Conservation (phyloP, 2,113 vertebrate species). For the Epinephelus lanceolatus region DNA sequence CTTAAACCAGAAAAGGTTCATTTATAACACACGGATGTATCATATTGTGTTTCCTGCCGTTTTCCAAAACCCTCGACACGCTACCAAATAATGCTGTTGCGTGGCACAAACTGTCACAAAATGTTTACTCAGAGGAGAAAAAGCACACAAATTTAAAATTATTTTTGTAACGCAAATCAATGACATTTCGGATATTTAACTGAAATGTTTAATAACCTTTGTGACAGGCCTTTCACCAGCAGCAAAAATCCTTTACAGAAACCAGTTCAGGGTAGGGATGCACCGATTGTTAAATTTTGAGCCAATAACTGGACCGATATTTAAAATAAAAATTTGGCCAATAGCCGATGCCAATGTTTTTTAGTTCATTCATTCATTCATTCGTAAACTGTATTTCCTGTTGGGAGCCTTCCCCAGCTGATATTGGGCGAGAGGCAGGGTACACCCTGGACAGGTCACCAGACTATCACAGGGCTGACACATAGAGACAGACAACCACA, state of each 20-base stretch:
- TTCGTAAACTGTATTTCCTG: too few species aligned
- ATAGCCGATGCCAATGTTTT: too few species aligned
- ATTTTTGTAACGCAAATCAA: constrained; percentile 75
- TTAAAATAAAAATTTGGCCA: too few species aligned
- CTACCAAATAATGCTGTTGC: constrained; percentile 64
- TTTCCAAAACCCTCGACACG: constrained; percentile 32
- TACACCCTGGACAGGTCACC: too few species aligned
- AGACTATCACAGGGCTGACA: too few species aligned
- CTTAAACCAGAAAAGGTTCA: constrained; percentile 74
- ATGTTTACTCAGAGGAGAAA: constrained; percentile 63
- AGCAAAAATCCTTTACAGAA: constrained; percentile 50
- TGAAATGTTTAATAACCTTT: constrained; percentile 34
- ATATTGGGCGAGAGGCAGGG: too few species aligned
- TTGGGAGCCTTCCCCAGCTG: too few species aligned
- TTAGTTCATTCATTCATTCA: too few species aligned
- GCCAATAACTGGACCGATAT: too few species aligned
- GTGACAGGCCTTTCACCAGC: constrained; percentile 71
- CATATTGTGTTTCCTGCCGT: constrained; percentile 42
- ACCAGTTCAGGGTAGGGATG: background rate
- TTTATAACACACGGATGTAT: constrained; percentile 51
- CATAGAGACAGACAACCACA: too few species aligned
- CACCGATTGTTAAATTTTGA: too few species aligned
- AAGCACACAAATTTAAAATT: constrained; percentile 65
- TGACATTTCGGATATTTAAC: constrained; percentile 43
- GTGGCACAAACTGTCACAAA: constrained; percentile 42